Conservation (phyloP, 2,113 vertebrate genomes). For the Phylloscopus trochiloides region DNA sequence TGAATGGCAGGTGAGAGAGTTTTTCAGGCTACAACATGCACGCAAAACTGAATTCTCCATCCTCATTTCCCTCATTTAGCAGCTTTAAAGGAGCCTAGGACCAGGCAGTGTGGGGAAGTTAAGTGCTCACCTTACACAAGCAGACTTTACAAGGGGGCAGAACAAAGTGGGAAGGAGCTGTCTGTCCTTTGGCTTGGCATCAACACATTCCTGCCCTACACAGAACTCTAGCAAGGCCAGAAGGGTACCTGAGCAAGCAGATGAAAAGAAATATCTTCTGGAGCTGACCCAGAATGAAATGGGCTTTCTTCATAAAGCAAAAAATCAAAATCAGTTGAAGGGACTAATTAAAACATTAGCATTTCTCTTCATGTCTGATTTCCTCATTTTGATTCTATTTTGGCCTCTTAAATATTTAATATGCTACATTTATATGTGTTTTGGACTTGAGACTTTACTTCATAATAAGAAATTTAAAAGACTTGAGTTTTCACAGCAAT, state of each 20-base stretch:
- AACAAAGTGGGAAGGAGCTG: not conserved
- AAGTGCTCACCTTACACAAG: not conserved
- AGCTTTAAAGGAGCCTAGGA: not conserved
- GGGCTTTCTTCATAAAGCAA: not conserved
- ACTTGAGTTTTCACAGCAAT: not conserved
- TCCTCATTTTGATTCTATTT: not conserved
- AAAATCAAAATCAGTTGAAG: not conserved
- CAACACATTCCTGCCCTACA: not conserved
- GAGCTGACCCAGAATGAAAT: not conserved
- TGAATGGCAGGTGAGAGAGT: conserved; percentile 50
- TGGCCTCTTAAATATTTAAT: not conserved
- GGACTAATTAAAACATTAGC: not conserved
- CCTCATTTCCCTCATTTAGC: not conserved
- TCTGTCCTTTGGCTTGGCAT: not conserved
- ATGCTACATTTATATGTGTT: not conserved
- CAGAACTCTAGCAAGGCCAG: not conserved
- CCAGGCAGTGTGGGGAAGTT: not conserved
- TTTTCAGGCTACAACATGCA: not conserved
- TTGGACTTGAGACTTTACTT: not conserved
- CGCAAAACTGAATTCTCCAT: not conserved
- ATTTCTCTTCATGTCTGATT: not conserved
- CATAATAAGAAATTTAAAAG: not conserved
- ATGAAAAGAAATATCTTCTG: not conserved
- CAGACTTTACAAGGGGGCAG: not conserved
- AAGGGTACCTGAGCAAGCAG: not conserved